Conservation (phyloP, 2,113 vertebrate genomes). For the Myrmecophaga tridactyla region DNA sequence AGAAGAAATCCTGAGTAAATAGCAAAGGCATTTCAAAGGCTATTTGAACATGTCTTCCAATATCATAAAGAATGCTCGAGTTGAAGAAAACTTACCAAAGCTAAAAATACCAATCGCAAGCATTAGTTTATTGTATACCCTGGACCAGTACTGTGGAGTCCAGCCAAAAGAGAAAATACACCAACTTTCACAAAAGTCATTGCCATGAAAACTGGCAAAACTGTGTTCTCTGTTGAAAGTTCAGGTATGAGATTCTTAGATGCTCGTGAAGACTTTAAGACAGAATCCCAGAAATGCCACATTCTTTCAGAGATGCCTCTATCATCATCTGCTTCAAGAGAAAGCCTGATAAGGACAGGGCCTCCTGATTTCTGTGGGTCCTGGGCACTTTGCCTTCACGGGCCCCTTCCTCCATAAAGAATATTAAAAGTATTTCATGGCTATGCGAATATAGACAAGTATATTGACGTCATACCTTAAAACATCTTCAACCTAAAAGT, state of each 20-base stretch:
- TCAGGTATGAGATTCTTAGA: background rate
- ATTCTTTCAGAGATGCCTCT: background rate
- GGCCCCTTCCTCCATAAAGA: background rate
- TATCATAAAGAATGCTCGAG: background rate
- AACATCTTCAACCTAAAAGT: background rate
- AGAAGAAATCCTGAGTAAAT: constrained; percentile 33
- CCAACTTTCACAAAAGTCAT: background rate
- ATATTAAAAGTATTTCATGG: background rate
- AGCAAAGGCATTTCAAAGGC: constrained; percentile 18
- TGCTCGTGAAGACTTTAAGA: background rate
- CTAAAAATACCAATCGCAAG: background rate
- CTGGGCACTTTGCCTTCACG: background rate
- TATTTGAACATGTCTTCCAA: background rate
- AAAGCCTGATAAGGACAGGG: background rate
- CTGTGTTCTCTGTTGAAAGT: background rate
- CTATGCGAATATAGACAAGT: background rate
- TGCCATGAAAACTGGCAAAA: background rate
- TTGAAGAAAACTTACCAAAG: background rate
- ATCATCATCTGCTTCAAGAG: background rate
- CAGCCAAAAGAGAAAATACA: background rate
- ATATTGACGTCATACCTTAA: background rate
- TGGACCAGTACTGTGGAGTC: background rate
- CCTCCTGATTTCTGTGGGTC: background rate
- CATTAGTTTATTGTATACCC: background rate
- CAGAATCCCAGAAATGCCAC: background rate